Percentiles rank a stretch among this genome's conserved stretches.
These are phyloP conservation scores for Teleiodes luculella DNA, from an alignment of 2,888 invertebrate genomes.

Conservation along the genomic window DNA sequence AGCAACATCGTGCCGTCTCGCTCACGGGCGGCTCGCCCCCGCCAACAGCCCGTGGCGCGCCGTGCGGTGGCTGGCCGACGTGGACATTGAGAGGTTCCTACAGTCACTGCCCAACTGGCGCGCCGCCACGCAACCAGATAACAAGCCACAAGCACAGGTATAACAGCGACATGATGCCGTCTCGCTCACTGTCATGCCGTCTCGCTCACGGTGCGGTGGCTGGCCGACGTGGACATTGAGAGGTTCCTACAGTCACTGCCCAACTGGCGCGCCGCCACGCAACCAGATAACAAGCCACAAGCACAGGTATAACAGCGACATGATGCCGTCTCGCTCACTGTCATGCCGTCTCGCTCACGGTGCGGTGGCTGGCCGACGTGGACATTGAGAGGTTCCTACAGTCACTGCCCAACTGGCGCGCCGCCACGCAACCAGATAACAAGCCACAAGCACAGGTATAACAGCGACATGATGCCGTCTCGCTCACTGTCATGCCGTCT, in stretches of 20 bases:
- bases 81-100: constrained; percentile 95
- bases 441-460: no score
- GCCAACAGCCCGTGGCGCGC: constrained; percentile 28
- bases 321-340: no score
- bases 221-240: constrained; percentile 96
- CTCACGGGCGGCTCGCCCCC: constrained; percentile 21
- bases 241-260: constrained; percentile 88
- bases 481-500: no score
- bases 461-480: no score
- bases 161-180: background rate
- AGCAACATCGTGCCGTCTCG: constrained; percentile 28
- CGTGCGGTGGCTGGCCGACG: constrained; percentile 89
- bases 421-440: no score
- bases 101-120: constrained; percentile 80
- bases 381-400: no score
- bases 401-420: no score
- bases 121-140: constrained; percentile 20
- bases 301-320: no score
- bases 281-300: constrained; percentile 17
- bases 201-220: constrained; percentile 77
- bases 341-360: no score
- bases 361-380: no score
- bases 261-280: no score
- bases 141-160: constrained; percentile 29
- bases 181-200: constrained; percentile 23